Base-by-base conservation (phyloP, 2,888 invertebrate genomes). In the Augiades crinisus region DNA sequence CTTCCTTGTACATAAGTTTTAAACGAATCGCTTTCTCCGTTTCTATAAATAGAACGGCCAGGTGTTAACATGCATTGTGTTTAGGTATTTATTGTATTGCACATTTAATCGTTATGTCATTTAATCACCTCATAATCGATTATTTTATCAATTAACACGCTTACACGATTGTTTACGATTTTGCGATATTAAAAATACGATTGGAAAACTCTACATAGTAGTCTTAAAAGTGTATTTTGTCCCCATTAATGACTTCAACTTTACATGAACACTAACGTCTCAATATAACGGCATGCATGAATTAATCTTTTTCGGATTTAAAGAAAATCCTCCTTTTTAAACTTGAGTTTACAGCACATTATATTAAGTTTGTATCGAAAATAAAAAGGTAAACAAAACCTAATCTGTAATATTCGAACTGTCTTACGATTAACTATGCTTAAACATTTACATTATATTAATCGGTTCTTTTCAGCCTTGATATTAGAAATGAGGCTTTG, bases 31-130 rank as follows among this genome's bases (percentile, higher is more conserved):
- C 61, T 65, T 65, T 64, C 62, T 58, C 61, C 58, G 46, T 59
- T 54, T 66, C 68, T 70, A 68, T 70, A 64, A 68, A 75, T 75
- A 70, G 70, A 66, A 59, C 52, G 59, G 66, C 73, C 75, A 79
- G 75, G 76, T 77, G 76, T 57, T 68, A 64, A 62, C 60, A 37
- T 31, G 31, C 12, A 58, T 54, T 62, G 56, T 66, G 63, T 51
- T n/a, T 36, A 34, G 10, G 21, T 54, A 27, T 46, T 49, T 55
- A 64, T 27, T 10, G 30, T 17, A 16, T n/a, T 70, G 64, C 68
- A 65, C 56, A 60, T 66, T 67, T 68, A 67, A 70, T 66, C 63
- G 66, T 65, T 64, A 64, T 64, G 65, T 70, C 68, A 64, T 59
- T 37, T 24, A 27, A 27, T 2, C n/a, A 22, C 22, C 2, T 7